These are phyloP conservation scores for Choreutis nemorana DNA, from an alignment of 2,888 invertebrate species.

Conservation along the genomic window DNA sequence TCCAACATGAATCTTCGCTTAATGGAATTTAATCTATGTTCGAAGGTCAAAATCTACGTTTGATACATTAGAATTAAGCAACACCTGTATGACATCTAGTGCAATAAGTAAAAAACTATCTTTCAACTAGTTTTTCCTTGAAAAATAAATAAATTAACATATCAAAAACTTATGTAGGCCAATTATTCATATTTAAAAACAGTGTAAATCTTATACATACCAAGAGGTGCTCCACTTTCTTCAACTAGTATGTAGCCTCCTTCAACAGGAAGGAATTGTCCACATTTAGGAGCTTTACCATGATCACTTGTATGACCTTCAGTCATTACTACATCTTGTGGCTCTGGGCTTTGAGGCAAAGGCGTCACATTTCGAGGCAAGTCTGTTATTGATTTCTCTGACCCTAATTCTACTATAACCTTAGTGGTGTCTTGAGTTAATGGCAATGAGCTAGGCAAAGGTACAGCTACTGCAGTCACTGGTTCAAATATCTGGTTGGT, in stretches of 20 bases:
- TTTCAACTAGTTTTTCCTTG: no score
- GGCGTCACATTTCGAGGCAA: constrained; percentile 3
- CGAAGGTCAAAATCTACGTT: no score
- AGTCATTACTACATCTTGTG: constrained; percentile 33
- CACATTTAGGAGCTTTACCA: constrained; percentile 25
- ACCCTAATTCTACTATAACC: constrained; percentile 36
- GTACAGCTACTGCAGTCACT: constrained; percentile 35
- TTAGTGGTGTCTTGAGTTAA: constrained; percentile 23
- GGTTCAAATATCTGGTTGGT: constrained; percentile 46
- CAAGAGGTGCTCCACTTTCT: constrained; percentile 23
- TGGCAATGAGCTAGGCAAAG: constrained; percentile 17
- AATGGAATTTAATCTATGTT: no score
- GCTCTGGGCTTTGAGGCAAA: constrained; percentile 4
- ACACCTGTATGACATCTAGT: no score
- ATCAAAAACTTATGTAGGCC: no score
- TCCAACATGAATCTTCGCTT: no score
- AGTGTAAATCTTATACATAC: constrained; percentile 17
- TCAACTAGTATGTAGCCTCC: constrained; percentile 49
- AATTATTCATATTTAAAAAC: neutral
- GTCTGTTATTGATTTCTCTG: constrained; percentile 7
- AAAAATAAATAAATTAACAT: no score
- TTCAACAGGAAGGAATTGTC: constrained; percentile 44
- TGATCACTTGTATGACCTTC: constrained; percentile 28
- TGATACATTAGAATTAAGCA: no score
- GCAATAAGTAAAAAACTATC: no score